Percentiles rank a stretch among this genome's conserved stretches.
Conservation (phyloP, 2,888 invertebrate genomes). For the Campaea margaritaria region DNA sequence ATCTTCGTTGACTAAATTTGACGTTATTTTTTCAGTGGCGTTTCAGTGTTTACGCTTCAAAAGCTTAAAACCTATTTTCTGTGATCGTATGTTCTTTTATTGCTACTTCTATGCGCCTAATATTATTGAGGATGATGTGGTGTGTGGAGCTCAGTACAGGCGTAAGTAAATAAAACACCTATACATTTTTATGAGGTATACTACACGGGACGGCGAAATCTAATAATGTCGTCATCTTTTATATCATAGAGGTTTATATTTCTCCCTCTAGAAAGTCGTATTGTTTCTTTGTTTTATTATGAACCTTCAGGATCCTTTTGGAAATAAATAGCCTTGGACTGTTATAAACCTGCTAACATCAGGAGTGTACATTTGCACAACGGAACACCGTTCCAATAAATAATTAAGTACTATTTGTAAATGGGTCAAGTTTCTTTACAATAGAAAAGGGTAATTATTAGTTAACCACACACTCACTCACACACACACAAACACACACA, state of each 20-base stretch:
- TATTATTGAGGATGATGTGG: neutral
- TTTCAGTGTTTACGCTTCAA: neutral
- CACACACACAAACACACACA: no score
- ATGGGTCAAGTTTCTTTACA: no score
- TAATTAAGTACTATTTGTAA: no score
- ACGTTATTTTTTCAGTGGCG: no score
- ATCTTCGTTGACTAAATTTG: no score
- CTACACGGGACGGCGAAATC: slow-evolving; percentile 13
- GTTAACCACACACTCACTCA: no score
- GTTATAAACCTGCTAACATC: no score
- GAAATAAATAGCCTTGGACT: neutral
- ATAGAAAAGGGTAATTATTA: no score
- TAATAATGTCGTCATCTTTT: slow-evolving; percentile 17
- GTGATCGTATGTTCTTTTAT: neutral
- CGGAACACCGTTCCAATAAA: no score
- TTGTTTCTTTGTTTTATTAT: slow-evolving; percentile 13
- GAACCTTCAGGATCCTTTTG: neutral
- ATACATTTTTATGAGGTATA: slow-evolving; percentile 22
- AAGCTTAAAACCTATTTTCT: neutral
- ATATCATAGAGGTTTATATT: slow-evolving; percentile 3
- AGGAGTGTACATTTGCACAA: no score
- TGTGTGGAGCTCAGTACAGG: slow-evolving; percentile 3
- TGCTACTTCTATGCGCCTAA: slow-evolving; percentile 4
- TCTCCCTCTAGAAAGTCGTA: neutral
- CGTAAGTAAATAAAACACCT: slow-evolving; percentile 13